Evolutionary conservation across 2,888 invertebrate genomes (phyloP), one percentile per base, ranked within the genome.

Genomic region (Phania funesta): DNA sequence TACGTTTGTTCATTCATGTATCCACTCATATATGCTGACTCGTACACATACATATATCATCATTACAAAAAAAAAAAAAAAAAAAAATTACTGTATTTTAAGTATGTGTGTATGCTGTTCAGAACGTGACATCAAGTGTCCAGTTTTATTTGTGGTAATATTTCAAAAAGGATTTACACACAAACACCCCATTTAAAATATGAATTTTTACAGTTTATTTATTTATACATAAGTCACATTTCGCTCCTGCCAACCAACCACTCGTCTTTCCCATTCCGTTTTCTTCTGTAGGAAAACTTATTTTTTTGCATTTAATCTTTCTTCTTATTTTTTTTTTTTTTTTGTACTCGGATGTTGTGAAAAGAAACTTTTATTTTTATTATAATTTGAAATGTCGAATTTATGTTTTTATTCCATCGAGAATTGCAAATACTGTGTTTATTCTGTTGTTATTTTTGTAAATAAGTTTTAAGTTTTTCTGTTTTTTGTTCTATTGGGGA

Each of bases 131-230:
- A 80, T 76, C 70, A 80, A 79, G 75, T 82, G 80, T 81, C 84
- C 79, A 76, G 67, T 84, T 84, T 79, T 85, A 85, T 84, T 84
- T 85, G 84, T 80, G 86, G 87, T 87, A 88, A 89, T 89, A 89
- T 89, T 87, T 89, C 88, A 88, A 87, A 85, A 84, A 86, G 89
- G 89, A 88, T 88, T 88, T 89, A 80, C 88, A 87, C 85, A 84
- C 85, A 86, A 86, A 87, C 88, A 89, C 88, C 86, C 86, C 84
- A 64, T 50, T 71, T 85, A 64, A 65, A 62, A 48, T 38, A 74
- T 84, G 81, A 78, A 75, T 84, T 86, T 86, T 81, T 70, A 74
- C 58, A 71, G 38, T 73, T 70, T 60, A 79, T 60, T 84, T 83
- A 84, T 52, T 35, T 29, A 29, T 7, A 29, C 4, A 29, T 18